phyloP scores from a whole-genome alignment of 2,113 vertebrate species.

The Strigops habroptila region DNA sequence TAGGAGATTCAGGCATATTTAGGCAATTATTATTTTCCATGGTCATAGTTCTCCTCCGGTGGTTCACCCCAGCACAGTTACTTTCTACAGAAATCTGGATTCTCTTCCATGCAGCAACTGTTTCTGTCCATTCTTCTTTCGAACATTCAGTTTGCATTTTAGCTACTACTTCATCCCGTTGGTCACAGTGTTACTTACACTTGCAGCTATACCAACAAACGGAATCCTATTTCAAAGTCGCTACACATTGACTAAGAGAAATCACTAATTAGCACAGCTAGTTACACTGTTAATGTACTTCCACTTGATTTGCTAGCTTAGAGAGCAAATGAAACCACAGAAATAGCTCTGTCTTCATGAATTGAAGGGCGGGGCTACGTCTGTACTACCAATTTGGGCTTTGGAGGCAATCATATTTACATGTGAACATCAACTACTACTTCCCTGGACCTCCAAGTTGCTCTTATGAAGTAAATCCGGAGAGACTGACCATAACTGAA shows the following conservation, averaged over 20 bases:
- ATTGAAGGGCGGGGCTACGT: not conserved
- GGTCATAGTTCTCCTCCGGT: not conserved
- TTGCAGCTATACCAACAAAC: not conserved
- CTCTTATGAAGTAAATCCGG: not conserved
- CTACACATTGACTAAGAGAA: not conserved
- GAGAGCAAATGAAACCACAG: not conserved
- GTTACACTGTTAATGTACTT: not conserved
- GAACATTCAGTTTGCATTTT: not conserved
- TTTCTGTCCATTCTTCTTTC: not conserved
- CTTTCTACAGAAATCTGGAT: not conserved
- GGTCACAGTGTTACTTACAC: not conserved
- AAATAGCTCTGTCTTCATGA: not conserved
- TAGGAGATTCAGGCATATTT: not conserved
- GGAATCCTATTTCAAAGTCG: rapidly evolving
- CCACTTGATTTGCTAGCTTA: not conserved
- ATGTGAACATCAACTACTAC: not conserved
- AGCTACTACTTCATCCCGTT: not conserved
- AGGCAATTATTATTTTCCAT: not conserved
- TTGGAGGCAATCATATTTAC: not conserved
- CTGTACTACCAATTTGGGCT: rapidly evolving
- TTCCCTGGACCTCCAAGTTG: not conserved
- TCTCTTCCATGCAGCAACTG: not conserved
- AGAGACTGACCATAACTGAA: not conserved
- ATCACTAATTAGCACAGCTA: not conserved
- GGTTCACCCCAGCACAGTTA: not conserved